These are phyloP conservation scores for Dermochelys coriacea DNA, from an alignment of 2,797 vertebrate genomes.

Conservation along the genomic window DNA sequence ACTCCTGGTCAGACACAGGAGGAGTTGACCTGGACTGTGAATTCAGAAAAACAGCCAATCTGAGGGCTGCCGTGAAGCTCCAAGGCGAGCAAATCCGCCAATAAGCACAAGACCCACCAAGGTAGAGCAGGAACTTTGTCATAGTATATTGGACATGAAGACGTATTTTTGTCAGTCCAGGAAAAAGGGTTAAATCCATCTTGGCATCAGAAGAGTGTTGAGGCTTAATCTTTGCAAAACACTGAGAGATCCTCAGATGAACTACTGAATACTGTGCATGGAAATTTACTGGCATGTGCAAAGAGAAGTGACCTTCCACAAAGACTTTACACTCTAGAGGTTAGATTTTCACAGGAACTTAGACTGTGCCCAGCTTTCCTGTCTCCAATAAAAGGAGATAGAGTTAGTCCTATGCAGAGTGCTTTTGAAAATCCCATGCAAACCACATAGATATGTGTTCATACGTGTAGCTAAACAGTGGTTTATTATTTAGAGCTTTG, in stretches of 20 bases:
- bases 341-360: background rate
- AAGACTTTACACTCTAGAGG: background rate
- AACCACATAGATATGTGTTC: background rate
- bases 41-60: no score
- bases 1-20: no score
- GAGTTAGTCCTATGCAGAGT: background rate
- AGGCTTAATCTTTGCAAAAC: background rate
- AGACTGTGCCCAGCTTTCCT: no score
- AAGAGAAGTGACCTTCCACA: background rate
- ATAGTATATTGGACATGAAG: background rate
- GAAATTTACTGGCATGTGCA: no score
- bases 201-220: background rate
- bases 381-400: no score
- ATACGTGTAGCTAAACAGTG: background rate
- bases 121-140: no score
- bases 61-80: no score
- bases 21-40: no score
- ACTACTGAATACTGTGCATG: background rate
- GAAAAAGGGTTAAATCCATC: background rate
- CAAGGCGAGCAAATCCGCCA: no score
- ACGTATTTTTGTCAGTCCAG: background rate
- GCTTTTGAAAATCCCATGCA: background rate
- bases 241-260: no score
- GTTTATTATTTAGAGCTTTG: background rate
- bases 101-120: no score